Evolutionary conservation across 30 jellyfish, hydroid and myxozoan species (phyloP), one percentile per base, ranked within the genome.

Genomic region (Calvadosia cruxmelitensis): DNA sequence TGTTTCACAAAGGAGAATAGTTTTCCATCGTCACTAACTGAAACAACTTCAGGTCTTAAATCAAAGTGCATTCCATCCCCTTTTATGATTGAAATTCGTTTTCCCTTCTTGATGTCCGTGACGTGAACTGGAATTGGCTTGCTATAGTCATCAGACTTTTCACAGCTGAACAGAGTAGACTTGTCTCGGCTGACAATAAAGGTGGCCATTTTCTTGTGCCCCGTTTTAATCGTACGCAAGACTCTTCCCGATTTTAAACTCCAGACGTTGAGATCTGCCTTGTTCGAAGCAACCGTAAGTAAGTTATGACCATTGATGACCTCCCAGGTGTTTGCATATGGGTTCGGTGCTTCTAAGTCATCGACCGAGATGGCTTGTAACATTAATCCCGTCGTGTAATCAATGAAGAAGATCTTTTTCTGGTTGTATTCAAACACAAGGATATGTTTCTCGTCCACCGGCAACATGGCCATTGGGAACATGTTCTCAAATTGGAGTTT

Each of bases 311-410:
- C 75, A 3, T 75, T 69, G 29, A 68, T 7, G 63, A 34, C 49
- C 12, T 28, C 76, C 95, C 95, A 85, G 1, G 84, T 72, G 50
- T 78, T 85, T n/a, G 72, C 24, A 24, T 85, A 69, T 1, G 33
- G 29, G 1, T 73, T 5, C 7, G 95, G 92, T 0, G 93, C 77
- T 7, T 34, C 93, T 1, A 81, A 1, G n/a, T 72, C 73, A 3
- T 66, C 78, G 7, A 34, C 77, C 27, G 50, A 10, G n/a, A 15
- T 29, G 29, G 28, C 72, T 62, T 26, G 31, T 24, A 33, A 12
- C 35, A 36, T 25, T 34, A 12, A 10, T 13, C 74, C 83, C 16
- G 33, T 34, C 2, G 2, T 0, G 64, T 52, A 73, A 74, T 85
- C 86, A 32, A 85, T 25, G 0, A 75, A 63, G 51, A 63, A 68